Base-by-base conservation (phyloP, 2,797 vertebrate species). In the Heterohyrax brucei region DNA sequence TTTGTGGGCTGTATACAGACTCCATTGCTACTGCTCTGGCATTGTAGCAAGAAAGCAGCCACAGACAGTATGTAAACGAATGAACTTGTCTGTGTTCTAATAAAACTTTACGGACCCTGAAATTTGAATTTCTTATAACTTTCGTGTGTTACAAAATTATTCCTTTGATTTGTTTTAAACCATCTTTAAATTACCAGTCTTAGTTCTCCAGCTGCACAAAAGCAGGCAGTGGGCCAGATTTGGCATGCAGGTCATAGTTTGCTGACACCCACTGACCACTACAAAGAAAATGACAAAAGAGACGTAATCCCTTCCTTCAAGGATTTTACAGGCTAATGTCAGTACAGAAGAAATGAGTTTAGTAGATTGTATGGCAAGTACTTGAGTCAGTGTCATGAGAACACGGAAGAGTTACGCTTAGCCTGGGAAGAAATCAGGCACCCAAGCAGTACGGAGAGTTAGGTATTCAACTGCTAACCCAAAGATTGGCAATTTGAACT, bases 31-130 rank as follows among this genome's bases (percentile, higher is more conserved):
- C 28, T 18, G 48, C 4, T 78, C 61, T 56, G 61, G 26, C 33
- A 44, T 26, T 93, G 18, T 72, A 87, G 33, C 30, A 87, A 85
- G 64, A 87, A 93, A 70, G 39, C 50, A 87, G 53, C 33, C 21
- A 59, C 78, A n/a, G 61, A 44, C 53, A 46, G 10, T 26, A 33
- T 82, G 22, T 79, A 86, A 79, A 72, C 26, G 50, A 80, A 62
- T 59, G 81, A 68, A 33, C 48, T 39, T 79, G 61, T 12, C 39
- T 93, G 18, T 80, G 7, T 87, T 80, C 18, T 46, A 80, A 72
- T 30, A 62, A 80, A 73, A 30, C 44, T 79, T 70, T 30, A 73
- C 3, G 66, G 81, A 50, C 50, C 26, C 14, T 86, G 21, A 68
- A 28, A 30, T 30, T 87, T 30, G 53, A 62, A 80, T 73, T 73